Percentiles rank a stretch among this genome's conserved stretches.
Conservation (phyloP, 2,113 vertebrate genomes). For the Trichechus manatus region DNA sequence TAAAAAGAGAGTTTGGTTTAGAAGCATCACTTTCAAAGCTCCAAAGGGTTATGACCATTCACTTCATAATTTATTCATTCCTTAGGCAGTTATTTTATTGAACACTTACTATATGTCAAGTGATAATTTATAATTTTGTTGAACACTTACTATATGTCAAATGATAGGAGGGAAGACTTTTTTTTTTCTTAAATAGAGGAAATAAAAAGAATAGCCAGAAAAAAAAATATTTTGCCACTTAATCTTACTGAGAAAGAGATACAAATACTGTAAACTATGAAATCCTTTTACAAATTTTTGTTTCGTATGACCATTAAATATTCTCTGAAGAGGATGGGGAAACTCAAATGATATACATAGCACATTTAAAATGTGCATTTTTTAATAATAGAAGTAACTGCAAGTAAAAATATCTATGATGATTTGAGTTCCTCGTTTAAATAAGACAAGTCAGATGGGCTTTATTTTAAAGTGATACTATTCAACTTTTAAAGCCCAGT, state of each 20-base stretch:
- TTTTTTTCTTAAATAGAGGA: neutral
- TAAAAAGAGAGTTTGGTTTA: neutral
- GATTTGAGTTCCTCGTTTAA: constrained; percentile 78
- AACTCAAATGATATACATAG: neutral
- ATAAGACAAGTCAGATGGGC: constrained; percentile 65
- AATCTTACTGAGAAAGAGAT: neutral
- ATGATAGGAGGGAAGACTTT: neutral
- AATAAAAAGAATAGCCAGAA: neutral
- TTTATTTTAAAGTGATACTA: constrained; percentile 73
- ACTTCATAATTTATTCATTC: neutral
- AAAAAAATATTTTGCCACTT: neutral
- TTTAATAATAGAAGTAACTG: constrained; percentile 69
- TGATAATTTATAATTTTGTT: neutral
- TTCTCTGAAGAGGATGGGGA: neutral
- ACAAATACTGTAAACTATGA: neutral
- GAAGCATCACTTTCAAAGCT: neutral
- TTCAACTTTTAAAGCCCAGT: constrained; percentile 70
- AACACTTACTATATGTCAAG: neutral
- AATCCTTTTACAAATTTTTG: neutral
- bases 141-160: neutral
- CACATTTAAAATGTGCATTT: constrained; percentile 56
- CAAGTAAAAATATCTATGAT: constrained; percentile 77
- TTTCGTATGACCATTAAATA: neutral
- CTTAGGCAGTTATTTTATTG: neutral
- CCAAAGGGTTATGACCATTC: neutral